Conservation (phyloP, 2,888 invertebrate genomes). For the Plebejus anna region DNA sequence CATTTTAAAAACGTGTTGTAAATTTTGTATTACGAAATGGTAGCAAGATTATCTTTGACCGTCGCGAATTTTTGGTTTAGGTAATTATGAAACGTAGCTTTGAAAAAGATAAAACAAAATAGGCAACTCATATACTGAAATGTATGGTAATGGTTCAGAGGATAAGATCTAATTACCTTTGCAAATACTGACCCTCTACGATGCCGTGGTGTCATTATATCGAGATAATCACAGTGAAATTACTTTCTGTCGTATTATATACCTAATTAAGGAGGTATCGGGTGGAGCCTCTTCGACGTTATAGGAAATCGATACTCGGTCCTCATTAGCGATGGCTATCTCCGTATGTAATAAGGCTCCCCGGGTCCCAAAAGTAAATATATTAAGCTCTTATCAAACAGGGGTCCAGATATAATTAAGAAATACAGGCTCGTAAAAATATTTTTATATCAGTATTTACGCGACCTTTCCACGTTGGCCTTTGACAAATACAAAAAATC, state of each 20-base stretch:
- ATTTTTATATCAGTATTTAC: not conserved
- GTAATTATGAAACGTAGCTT: not conserved
- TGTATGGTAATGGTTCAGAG: not conserved
- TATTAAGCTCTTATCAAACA: not conserved
- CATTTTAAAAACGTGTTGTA: constrained; percentile 20
- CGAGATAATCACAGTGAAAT: constrained; percentile 59
- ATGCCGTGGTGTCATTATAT: constrained; percentile 42
- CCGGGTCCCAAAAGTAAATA: constrained; percentile 15
- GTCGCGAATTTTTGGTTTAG: not conserved
- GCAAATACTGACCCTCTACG: constrained; percentile 41
- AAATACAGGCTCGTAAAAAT: not conserved
- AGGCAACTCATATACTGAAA: not conserved
- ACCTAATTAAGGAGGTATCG: constrained; percentile 61
- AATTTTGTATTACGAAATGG: not conserved
- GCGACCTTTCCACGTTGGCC: too few relatives aligned
- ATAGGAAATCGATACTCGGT: constrained; percentile 58
- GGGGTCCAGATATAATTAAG: not conserved
- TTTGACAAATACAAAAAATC: not conserved
- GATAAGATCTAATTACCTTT: constrained; percentile 37
- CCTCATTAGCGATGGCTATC: constrained; percentile 23
- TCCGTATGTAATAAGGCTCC: not conserved
- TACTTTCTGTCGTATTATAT: constrained; percentile 67
- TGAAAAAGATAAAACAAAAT: not conserved
- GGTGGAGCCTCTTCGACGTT: constrained; percentile 51
- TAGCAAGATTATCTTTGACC: not conserved